These are phyloP conservation scores for Channa striata DNA, from an alignment of 2,797 vertebrate genomes.

Conservation along the genomic window DNA sequence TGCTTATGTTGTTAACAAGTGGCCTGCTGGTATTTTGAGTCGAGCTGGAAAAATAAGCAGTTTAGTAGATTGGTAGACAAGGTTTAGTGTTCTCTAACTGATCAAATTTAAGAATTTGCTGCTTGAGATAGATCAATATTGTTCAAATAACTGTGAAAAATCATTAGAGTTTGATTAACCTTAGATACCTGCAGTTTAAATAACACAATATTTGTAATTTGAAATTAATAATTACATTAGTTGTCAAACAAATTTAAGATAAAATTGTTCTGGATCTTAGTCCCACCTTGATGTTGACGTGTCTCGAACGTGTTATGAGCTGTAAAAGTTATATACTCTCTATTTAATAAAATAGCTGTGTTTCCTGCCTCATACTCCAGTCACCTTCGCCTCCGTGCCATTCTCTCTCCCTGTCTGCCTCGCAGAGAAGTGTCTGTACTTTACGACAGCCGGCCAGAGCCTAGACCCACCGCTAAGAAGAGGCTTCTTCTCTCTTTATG, in stretches of 20 bases:
- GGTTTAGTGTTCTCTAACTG: neutral
- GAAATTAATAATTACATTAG: conserved; percentile 6
- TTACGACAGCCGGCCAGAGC: conserved; percentile 68
- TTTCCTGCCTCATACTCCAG: conserved; percentile 31
- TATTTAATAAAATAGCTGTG: conserved; percentile 65
- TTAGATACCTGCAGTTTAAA: neutral
- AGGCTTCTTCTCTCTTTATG: conserved; percentile 75
- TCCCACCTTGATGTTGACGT: conserved; percentile 17
- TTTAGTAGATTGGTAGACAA: neutral
- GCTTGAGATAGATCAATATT: neutral
- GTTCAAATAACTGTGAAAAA: neutral
- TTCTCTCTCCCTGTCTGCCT: conserved; percentile 25
- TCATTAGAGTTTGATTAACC: too few relatives aligned
- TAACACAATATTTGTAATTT: neutral
- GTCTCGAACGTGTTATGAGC: neutral
- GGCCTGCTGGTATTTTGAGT: neutral
- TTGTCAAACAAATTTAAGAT: neutral
- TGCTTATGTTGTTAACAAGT: neutral
- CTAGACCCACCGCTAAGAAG: conserved; percentile 70
- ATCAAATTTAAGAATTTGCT: neutral
- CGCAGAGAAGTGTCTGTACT: conserved; percentile 51
- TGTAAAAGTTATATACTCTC: conserved; percentile 55
- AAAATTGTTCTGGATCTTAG: neutral
- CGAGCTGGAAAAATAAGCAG: neutral
- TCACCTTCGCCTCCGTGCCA: conserved; percentile 42